Percentiles rank a stretch among this genome's conserved stretches.
Evolutionary conservation across 2,888 invertebrate species (phyloP).

Genomic region (Chaitophorus viminalis): DNA sequence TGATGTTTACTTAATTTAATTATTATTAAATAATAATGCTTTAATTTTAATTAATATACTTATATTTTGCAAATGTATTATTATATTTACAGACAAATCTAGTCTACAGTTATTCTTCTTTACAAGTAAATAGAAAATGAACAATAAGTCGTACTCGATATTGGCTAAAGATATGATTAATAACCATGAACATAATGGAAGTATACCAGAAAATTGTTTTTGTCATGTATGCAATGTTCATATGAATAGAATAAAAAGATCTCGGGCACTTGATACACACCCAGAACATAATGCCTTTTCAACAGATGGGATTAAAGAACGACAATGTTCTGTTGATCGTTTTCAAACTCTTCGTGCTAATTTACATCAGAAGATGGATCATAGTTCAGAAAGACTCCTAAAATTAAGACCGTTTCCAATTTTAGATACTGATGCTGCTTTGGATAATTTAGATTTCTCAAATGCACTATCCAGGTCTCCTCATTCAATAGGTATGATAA

Average conservation of each 20-base stretch:
- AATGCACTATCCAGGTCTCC: conserved; percentile 8
- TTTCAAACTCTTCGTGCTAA: conserved; percentile 32
- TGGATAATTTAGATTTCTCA: conserved; percentile 25
- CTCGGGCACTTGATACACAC: conserved; percentile 54
- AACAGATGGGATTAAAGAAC: conserved; percentile 41
- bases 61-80: neutral
- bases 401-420: conserved; percentile 53
- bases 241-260: conserved; percentile 50
- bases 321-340: conserved; percentile 36
- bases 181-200: conserved; percentile 38
- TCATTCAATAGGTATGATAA: conserved; percentile 28
- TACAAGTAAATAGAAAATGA: conserved; percentile 28
- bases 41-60: neutral
- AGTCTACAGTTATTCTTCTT: conserved; percentile 9
- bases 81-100: conserved; percentile 25
- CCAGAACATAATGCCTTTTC: conserved; percentile 41
- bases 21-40: neutral
- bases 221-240: conserved; percentile 45
- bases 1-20: neutral
- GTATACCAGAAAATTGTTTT: conserved; percentile 51
- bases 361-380: conserved; percentile 19
- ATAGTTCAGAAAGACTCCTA: conserved; percentile 31
- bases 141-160: conserved; percentile 49
- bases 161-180: conserved; percentile 38
- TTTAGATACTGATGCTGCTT: conserved; percentile 29